Conservation (phyloP, 1,140 invertebrate genomes). For the Drosophila pseudoobscura region DNA sequence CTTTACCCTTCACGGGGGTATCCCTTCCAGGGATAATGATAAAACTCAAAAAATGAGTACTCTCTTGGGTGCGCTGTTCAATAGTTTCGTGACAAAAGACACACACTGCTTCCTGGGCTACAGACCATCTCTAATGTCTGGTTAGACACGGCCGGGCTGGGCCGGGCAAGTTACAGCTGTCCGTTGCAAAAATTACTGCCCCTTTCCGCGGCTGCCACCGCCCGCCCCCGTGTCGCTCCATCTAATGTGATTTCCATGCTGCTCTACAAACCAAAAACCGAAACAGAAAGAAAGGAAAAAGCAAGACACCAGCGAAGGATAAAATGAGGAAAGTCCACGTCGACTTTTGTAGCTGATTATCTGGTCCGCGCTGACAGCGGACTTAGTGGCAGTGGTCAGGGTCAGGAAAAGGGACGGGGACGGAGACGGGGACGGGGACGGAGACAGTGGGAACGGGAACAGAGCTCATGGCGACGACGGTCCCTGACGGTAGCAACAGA, state of each 20-base stretch:
- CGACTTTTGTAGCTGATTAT: conserved; percentile 66
- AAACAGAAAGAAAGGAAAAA: conserved; percentile 2
- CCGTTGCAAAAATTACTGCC: conserved; percentile 26
- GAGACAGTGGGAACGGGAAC: neutral
- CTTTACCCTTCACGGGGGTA: too few species aligned
- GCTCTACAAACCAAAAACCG: conserved; percentile 5
- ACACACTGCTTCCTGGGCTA: too few species aligned
- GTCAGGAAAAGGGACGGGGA: neutral
- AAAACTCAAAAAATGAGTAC: too few species aligned
- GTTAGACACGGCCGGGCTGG: conserved; percentile 7
- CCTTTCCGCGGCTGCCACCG: neutral
- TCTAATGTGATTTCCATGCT: conserved; percentile 58
- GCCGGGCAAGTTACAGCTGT: conserved; percentile 33
- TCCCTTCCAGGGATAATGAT: too few species aligned
- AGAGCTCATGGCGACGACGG: conserved; percentile 16
- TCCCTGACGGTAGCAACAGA: neutral
- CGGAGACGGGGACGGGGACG: neutral
- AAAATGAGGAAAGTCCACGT: conserved; percentile 49
- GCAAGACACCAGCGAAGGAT: conserved; percentile 27
- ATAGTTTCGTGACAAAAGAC: too few species aligned
- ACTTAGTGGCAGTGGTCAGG: conserved; percentile 26
- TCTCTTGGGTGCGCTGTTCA: too few species aligned
- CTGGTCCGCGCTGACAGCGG: conserved; percentile 63
- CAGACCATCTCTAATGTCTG: too few species aligned
- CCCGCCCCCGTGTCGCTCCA: neutral